A percentile compares a stretch with the other conserved stretches of the same genome.
Conservation (phyloP, 2,113 vertebrate species). For the Calypte anna region DNA sequence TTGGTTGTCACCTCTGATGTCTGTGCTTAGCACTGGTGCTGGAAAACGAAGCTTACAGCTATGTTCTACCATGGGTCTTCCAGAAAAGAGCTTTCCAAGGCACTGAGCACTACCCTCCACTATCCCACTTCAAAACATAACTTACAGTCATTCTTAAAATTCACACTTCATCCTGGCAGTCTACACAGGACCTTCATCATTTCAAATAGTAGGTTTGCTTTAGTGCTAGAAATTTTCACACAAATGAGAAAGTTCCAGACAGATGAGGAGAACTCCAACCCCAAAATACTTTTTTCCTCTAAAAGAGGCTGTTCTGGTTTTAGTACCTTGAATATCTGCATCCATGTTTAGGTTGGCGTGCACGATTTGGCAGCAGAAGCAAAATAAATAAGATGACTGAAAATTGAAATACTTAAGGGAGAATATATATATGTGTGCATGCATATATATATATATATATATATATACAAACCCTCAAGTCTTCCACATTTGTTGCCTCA, state of each 20-base stretch:
- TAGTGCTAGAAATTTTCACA: background rate
- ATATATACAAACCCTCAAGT: background rate
- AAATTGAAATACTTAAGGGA: background rate
- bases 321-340: background rate
- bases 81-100: background rate
- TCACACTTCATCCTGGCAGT: background rate
- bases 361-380: background rate
- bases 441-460: no score
- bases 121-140: background rate
- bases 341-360: background rate
- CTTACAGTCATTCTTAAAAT: background rate
- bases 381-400: background rate
- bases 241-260: background rate
- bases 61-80: background rate
- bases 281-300: background rate
- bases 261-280: background rate
- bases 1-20: background rate
- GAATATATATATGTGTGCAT: accelerated
- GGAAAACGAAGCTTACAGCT: background rate
- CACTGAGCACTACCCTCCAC: background rate
- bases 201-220: background rate
- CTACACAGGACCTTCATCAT: background rate
- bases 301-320: background rate
- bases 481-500: background rate
- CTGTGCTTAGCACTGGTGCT: background rate